These are phyloP conservation scores for Trochalopteron elliotii DNA, from an alignment of 2,113 vertebrate genomes.

Conservation along the genomic window DNA sequence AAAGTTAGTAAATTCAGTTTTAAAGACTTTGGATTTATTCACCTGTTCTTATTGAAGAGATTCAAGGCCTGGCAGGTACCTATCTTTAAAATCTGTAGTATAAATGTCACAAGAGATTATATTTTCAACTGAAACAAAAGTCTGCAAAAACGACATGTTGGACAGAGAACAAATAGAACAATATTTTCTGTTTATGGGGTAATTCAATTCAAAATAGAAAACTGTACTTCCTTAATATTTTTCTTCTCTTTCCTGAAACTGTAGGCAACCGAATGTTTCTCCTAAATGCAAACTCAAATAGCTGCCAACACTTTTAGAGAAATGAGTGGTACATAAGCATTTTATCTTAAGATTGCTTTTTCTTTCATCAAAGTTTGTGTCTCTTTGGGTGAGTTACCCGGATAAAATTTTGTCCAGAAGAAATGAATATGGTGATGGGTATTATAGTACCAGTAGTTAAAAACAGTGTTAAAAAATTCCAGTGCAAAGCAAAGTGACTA, in stretches of 20 bases:
- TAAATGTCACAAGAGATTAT: background rate
- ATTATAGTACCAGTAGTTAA: background rate
- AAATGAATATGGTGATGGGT: background rate
- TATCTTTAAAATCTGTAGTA: background rate
- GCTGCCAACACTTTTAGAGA: background rate
- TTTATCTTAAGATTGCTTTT: background rate
- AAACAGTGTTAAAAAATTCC: background rate
- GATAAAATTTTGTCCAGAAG: background rate
- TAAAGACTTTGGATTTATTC: conserved; percentile 9
- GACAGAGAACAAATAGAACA: background rate
- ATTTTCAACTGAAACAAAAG: background rate
- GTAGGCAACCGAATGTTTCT: background rate
- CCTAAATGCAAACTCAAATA: background rate
- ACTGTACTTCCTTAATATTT: background rate
- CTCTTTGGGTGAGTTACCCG: background rate
- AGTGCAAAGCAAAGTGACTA: background rate
- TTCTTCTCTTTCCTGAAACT: background rate
- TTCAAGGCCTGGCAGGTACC: background rate
- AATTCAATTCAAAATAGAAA: background rate
- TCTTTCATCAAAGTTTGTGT: background rate
- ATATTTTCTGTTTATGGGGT: background rate
- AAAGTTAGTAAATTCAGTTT: background rate
- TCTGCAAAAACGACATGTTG: background rate
- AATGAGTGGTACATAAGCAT: background rate
- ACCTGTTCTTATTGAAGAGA: background rate